Conservation (phyloP, 1,140 invertebrate genomes). For the Zaprionus taronus region DNA sequence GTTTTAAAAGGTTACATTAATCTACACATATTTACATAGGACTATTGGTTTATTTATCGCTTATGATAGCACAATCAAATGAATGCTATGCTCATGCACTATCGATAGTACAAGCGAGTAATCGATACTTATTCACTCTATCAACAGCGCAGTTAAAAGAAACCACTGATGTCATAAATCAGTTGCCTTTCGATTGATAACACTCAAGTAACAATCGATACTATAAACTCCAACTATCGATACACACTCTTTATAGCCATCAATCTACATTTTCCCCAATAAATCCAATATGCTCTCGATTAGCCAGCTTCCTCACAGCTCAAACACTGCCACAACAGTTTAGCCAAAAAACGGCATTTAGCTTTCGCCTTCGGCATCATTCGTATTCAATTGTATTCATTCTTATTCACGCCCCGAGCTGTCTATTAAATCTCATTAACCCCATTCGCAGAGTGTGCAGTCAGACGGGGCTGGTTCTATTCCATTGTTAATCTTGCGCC, state of each 20-base stretch:
- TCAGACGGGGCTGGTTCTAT: conserved; percentile 14
- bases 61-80: no score
- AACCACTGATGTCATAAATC: no score
- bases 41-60: no score
- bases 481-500: conserved; percentile 59
- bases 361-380: neutral
- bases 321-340: neutral
- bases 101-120: neutral
- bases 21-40: neutral
- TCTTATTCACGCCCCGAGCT: neutral
- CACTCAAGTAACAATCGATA: neutral
- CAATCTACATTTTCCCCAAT: neutral
- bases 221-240: neutral
- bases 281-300: neutral
- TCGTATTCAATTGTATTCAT: neutral
- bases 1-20: neutral
- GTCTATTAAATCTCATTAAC: conserved; percentile 47
- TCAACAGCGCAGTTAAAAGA: neutral
- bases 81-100: no score
- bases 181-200: neutral
- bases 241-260: neutral
- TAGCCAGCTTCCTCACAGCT: neutral
- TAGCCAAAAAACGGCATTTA: neutral
- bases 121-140: neutral
- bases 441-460: conserved; percentile 9